These are phyloP conservation scores for Polypedilum pembai DNA, from an alignment of 1,140 invertebrate species.

Conservation along the genomic window DNA sequence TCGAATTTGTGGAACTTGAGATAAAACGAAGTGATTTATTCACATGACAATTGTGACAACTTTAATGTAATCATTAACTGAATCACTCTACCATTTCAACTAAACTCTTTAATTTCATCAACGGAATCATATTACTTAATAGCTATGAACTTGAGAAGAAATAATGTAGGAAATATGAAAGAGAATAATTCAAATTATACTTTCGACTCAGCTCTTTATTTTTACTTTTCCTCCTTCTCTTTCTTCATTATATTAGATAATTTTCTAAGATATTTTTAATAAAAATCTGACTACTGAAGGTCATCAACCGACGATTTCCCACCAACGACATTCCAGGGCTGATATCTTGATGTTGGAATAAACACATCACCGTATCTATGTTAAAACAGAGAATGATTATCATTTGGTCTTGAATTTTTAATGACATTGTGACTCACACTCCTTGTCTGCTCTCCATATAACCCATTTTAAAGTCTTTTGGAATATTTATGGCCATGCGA, in stretches of 20 bases:
- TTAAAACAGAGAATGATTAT: neutral
- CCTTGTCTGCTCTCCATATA: conserved; percentile 29
- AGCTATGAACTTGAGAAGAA: too few relatives aligned
- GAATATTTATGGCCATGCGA: conserved; percentile 26
- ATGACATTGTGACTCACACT: conserved; percentile 22
- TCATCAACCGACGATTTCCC: too few relatives aligned
- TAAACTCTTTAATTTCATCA: neutral
- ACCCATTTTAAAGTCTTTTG: conserved; percentile 30
- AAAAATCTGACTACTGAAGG: too few relatives aligned
- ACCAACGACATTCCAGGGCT: neutral
- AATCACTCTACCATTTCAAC: neutral
- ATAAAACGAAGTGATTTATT: too few relatives aligned
- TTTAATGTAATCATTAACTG: neutral
- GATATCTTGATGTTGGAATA: neutral
- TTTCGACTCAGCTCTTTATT: too few relatives aligned
- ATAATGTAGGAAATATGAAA: too few relatives aligned
- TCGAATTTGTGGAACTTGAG: too few relatives aligned
- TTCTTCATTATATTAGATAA: too few relatives aligned
- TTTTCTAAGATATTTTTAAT: too few relatives aligned
- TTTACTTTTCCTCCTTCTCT: too few relatives aligned
- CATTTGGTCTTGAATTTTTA: neutral
- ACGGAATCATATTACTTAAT: neutral
- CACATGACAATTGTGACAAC: too few relatives aligned
- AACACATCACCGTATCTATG: neutral
- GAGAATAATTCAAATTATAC: too few relatives aligned